phyloP scores from a whole-genome alignment of 2,888 invertebrate genomes.

The Ennomos erosarius region DNA sequence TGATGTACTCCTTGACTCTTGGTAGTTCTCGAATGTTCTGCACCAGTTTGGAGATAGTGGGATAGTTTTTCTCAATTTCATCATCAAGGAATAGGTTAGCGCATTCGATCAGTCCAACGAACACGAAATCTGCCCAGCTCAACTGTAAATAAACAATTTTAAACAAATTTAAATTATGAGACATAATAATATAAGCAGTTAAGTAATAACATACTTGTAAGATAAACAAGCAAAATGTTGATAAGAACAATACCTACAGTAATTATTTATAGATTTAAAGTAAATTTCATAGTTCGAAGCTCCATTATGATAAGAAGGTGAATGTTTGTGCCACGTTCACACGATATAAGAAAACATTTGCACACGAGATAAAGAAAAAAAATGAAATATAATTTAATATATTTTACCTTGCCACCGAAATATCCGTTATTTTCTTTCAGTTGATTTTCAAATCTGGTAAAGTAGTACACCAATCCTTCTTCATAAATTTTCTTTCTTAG shows the following conservation, averaged over 20 bases:
- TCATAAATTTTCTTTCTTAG: slow-evolving; percentile 57
- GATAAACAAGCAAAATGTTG: too few relatives aligned
- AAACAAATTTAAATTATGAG: too few relatives aligned
- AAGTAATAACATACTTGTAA: too few relatives aligned
- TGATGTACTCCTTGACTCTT: slow-evolving; percentile 69
- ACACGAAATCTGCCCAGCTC: slow-evolving; percentile 72
- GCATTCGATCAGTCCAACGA: slow-evolving; percentile 67
- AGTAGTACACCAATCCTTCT: slow-evolving; percentile 62
- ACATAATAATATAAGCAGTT: too few relatives aligned
- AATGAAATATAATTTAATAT: too few relatives aligned
- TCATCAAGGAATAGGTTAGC: slow-evolving; percentile 54
- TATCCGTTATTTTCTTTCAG: slow-evolving; percentile 64
- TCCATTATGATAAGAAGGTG: too few relatives aligned
- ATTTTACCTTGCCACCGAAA: slow-evolving; percentile 64
- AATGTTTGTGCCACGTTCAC: too few relatives aligned
- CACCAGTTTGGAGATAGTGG: slow-evolving; percentile 51
- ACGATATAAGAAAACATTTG: too few relatives aligned
- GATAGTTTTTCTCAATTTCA: slow-evolving; percentile 64
- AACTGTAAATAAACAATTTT: slow-evolving; percentile 51
- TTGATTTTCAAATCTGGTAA: slow-evolving; percentile 68
- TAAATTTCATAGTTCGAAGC: too few relatives aligned
- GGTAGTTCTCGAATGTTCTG: slow-evolving; percentile 59
- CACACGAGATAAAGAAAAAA: too few relatives aligned
- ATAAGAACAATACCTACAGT: too few relatives aligned
- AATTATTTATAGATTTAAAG: too few relatives aligned